Percentiles rank a stretch among this genome's conserved stretches.
phyloP scores from a whole-genome alignment of 2,113 vertebrate species.

The Hyaena hyaena region DNA sequence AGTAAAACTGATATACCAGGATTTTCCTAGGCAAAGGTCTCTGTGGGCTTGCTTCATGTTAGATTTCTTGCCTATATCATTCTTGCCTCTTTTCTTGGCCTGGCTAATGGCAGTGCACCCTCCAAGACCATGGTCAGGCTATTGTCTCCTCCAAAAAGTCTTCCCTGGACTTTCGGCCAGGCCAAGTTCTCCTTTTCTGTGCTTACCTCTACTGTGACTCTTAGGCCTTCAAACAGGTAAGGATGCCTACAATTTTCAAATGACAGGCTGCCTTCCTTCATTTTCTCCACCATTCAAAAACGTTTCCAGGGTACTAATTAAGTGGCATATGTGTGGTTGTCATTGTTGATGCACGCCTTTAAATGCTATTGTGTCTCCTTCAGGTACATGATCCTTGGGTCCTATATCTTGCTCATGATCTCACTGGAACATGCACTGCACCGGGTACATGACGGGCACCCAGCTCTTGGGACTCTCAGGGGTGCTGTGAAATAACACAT shows the following conservation, averaged over 20 bases:
- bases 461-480: neutral
- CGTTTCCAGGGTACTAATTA: neutral
- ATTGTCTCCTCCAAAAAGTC: neutral
- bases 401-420: neutral
- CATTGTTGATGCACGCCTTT: neutral
- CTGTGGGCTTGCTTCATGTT: neutral
- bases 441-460: neutral
- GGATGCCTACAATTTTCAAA: neutral
- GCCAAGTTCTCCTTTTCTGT: neutral
- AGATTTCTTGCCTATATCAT: neutral
- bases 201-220: neutral
- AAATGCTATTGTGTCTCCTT: neutral
- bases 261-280: neutral
- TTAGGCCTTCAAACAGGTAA: neutral
- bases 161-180: neutral
- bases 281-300: slow-evolving; percentile 25
- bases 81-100: neutral
- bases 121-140: neutral
- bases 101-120: neutral
- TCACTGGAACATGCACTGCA: neutral
- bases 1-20: neutral
- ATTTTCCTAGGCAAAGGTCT: neutral
- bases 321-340: neutral
- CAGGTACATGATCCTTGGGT: neutral
- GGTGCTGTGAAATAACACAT: neutral